A percentile compares a stretch with the other conserved stretches of the same genome.
Evolutionary conservation across 2,113 vertebrate species (phyloP).

Genomic region (Petromus typicus): DNA sequence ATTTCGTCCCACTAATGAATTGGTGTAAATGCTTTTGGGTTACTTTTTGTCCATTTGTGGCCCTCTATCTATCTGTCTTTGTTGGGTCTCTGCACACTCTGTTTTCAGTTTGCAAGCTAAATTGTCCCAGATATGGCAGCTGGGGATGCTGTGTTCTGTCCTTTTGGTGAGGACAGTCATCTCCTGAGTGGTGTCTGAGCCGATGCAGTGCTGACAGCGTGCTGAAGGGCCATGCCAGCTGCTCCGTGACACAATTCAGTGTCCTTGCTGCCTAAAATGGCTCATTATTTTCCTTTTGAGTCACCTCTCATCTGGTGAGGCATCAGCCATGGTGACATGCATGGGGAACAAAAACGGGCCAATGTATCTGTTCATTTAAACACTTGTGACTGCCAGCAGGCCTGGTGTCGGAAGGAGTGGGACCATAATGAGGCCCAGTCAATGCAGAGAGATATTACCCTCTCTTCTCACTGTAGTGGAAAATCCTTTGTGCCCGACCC

Average conservation of each 20-base stretch:
- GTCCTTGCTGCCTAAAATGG: conserved; percentile 40
- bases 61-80: neutral
- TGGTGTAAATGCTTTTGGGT: neutral
- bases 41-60: neutral
- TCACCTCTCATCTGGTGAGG: conserved; percentile 59
- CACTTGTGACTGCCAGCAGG: neutral
- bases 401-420: neutral
- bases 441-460: neutral
- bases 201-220: conserved; percentile 5
- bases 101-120: neutral
- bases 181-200: neutral
- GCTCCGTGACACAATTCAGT: conserved; percentile 21
- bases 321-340: neutral
- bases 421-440: neutral
- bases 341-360: neutral
- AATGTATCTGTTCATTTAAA: conserved; percentile 34
- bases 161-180: conserved; percentile 18
- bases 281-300: conserved; percentile 61
- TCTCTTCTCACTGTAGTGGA: neutral
- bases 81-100: neutral
- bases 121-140: neutral
- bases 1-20: neutral
- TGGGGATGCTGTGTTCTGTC: conserved; percentile 6
- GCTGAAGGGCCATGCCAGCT: neutral
- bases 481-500: neutral